Evolutionary conservation across 2,888 invertebrate genomes (phyloP).

Genomic region (Argynnis bischoffii): DNA sequence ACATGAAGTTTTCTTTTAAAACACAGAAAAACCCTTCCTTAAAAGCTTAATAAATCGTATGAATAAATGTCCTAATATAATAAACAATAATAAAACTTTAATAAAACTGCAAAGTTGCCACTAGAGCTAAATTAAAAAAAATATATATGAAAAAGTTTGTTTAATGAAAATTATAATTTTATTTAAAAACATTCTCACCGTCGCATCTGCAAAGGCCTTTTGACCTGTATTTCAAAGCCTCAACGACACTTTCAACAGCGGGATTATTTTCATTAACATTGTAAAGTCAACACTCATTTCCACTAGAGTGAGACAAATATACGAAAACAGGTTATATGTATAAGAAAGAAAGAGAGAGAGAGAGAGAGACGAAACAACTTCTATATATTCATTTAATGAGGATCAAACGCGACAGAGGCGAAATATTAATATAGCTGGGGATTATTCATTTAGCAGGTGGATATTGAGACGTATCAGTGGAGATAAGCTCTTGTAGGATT

Average conservation of each 20-base stretch:
- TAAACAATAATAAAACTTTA: too few relatives aligned
- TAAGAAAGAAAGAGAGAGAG: constrained; percentile 7
- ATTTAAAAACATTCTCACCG: constrained; percentile 18
- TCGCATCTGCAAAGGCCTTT: constrained; percentile 25
- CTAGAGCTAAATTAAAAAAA: too few relatives aligned
- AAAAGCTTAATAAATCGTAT: too few relatives aligned
- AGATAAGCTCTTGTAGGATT: constrained; percentile 6
- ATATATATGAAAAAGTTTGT: not conserved
- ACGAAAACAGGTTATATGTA: constrained; percentile 2
- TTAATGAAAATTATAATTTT: constrained; percentile 15
- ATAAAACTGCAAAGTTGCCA: too few relatives aligned
- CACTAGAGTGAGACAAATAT: constrained; percentile 9
- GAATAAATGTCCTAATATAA: too few relatives aligned
- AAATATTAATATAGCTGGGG: constrained; percentile 18
- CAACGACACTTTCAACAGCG: constrained; percentile 9
- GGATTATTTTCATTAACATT: constrained; percentile 27
- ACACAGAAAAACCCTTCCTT: too few relatives aligned
- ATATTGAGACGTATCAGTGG: not conserved
- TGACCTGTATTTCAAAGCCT: constrained; percentile 28
- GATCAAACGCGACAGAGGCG: constrained; percentile 5
- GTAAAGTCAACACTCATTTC: constrained; percentile 13
- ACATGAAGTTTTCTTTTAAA: too few relatives aligned
- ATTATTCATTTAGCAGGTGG: constrained; percentile 18
- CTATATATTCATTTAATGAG: constrained; percentile 10
- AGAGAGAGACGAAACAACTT: constrained; percentile 13